These are phyloP conservation scores for Lacerta viridis DNA, from an alignment of 2,797 vertebrate species.

Conservation along the genomic window DNA sequence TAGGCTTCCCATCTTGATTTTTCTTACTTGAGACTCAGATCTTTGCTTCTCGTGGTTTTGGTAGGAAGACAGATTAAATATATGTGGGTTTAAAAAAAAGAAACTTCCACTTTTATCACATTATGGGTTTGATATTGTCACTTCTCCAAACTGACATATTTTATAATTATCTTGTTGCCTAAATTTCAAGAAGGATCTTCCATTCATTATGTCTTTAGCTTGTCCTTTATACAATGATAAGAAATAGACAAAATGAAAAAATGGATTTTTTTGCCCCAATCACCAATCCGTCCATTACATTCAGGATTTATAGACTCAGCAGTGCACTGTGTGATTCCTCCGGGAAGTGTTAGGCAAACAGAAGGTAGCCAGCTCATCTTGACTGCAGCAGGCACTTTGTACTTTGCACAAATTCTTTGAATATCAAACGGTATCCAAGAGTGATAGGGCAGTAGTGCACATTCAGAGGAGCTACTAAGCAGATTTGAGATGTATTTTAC, in stretches of 20 bases:
- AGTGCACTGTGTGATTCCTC: slow-evolving; percentile 35
- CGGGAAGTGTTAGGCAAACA: slow-evolving; percentile 36
- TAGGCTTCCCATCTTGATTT: background rate
- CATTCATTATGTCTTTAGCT: background rate
- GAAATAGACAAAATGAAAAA: slow-evolving; percentile 13
- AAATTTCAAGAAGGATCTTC: background rate
- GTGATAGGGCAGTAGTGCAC: background rate
- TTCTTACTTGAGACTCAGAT: slow-evolving; percentile 5
- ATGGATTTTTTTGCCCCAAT: slow-evolving; percentile 37
- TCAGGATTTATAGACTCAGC: slow-evolving; percentile 56
- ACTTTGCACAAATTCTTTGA: slow-evolving; percentile 59
- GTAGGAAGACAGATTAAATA: slow-evolving; percentile 8
- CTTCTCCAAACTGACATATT: background rate
- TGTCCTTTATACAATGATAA: slow-evolving; percentile 27
- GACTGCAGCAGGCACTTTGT: slow-evolving; percentile 20
- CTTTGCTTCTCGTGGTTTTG: background rate
- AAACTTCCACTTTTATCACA: background rate
- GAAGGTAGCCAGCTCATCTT: slow-evolving; percentile 37
- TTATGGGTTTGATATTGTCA: background rate
- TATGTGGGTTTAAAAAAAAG: too few relatives aligned
- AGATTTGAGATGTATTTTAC: background rate
- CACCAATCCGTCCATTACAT: slow-evolving; percentile 10
- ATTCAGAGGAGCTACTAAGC: slow-evolving; percentile 30
- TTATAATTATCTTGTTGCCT: slow-evolving; percentile 18
- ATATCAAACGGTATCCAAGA: slow-evolving; percentile 37